Conservation (phyloP, 2,113 vertebrate genomes). For the Seriola dumerili region DNA sequence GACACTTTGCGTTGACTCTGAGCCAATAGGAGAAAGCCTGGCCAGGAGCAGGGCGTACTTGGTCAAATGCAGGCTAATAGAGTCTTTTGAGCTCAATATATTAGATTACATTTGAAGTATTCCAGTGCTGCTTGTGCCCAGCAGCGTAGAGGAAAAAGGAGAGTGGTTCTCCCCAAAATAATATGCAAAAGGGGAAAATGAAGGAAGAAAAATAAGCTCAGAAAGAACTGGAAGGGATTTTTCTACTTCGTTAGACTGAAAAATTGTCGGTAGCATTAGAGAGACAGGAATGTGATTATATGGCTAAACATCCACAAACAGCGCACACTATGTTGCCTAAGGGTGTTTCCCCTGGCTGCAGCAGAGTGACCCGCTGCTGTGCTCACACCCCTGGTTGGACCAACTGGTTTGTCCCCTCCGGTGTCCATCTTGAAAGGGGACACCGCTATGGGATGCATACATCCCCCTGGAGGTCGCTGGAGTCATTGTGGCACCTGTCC, state of each 20-base stretch:
- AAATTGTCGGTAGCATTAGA: background rate
- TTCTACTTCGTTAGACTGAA: background rate
- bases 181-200: background rate
- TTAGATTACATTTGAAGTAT: conserved; percentile 45
- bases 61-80: conserved; percentile 48
- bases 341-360: conserved; percentile 20
- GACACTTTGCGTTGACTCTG: conserved; percentile 68
- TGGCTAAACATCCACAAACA: background rate
- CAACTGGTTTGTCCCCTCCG: conserved; percentile 68
- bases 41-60: conserved; percentile 41
- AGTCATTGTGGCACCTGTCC: conserved; percentile 81
- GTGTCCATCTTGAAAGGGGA: conserved; percentile 77
- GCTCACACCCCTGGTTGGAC: conserved; percentile 58
- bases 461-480: conserved; percentile 72
- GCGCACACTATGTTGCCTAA: background rate
- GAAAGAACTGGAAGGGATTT: background rate
- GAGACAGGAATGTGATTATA: background rate
- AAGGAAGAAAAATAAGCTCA: background rate
- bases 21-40: conserved; percentile 64
- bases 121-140: background rate
- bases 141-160: too few species aligned
- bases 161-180: too few species aligned
- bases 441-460: conserved; percentile 80
- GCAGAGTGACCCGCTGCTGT: conserved; percentile 18
- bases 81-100: conserved; percentile 44